A percentile compares a stretch with the other conserved stretches of the same genome.
Evolutionary conservation across 1,140 invertebrate species (phyloP).

Genomic region (Drosophila pseudoobscura): DNA sequence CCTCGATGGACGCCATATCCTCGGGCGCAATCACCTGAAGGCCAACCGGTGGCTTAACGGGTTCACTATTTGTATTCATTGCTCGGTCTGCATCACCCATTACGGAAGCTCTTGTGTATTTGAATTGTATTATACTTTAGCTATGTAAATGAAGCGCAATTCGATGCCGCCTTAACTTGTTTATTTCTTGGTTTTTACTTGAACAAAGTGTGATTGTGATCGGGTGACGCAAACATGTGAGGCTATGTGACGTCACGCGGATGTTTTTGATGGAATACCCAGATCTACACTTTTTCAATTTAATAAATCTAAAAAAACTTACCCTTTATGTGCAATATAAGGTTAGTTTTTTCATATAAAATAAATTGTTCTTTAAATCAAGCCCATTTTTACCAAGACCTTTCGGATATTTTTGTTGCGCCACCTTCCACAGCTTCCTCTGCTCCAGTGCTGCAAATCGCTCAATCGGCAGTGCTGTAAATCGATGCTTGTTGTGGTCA

Average conservation of each 20-base stretch:
- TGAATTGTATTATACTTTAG: slow-evolving; percentile 1
- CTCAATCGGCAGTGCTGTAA: slow-evolving; percentile 21
- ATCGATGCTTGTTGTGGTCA: background rate
- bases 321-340: too few relatives aligned
- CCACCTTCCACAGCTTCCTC: too few relatives aligned
- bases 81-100: slow-evolving; percentile 66
- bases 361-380: too few relatives aligned
- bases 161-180: slow-evolving; percentile 33
- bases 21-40: slow-evolving; percentile 64
- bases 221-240: background rate
- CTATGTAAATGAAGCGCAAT: slow-evolving; percentile 17
- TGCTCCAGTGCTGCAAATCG: background rate
- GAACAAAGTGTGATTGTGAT: slow-evolving; percentile 4
- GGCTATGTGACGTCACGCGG: slow-evolving; percentile 1
- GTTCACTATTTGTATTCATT: slow-evolving; percentile 16
- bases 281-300: too few relatives aligned
- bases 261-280: background rate
- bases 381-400: too few relatives aligned
- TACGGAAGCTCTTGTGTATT: slow-evolving; percentile 19
- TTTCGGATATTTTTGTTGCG: too few relatives aligned
- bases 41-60: slow-evolving; percentile 48
- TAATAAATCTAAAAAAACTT: too few relatives aligned
- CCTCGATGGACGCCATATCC: slow-evolving; percentile 64
- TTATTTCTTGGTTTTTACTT: slow-evolving; percentile 33
- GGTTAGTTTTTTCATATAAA: too few relatives aligned